A percentile compares a stretch with the other conserved stretches of the same genome.
Conservation (phyloP, 2,888 invertebrate genomes). For the Papilio elwesi region DNA sequence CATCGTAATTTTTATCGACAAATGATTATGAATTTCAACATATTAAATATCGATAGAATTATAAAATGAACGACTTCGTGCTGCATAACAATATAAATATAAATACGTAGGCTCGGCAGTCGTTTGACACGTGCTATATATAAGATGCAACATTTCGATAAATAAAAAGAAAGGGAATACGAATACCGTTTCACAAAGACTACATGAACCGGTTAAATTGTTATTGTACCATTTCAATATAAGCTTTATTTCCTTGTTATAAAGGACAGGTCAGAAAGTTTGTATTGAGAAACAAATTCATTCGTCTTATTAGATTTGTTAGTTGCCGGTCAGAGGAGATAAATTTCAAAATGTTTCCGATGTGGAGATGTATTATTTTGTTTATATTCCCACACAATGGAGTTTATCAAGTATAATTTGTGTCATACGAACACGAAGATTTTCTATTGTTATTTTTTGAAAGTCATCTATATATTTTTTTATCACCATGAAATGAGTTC, state of each 20-base stretch:
- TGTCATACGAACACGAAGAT: background rate
- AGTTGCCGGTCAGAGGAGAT: conserved; percentile 23
- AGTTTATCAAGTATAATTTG: background rate
- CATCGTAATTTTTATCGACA: conserved; percentile 30
- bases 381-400: background rate
- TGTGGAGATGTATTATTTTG: conserved; percentile 23
- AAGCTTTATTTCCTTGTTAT: conserved; percentile 53
- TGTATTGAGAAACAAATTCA: conserved; percentile 22
- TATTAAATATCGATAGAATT: conserved; percentile 68
- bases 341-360: conserved; percentile 27
- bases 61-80: conserved; percentile 52
- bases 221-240: conserved; percentile 44
- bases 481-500: no score
- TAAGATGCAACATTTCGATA: conserved; percentile 37
- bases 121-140: conserved; percentile 44
- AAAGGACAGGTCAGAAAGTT: conserved; percentile 18
- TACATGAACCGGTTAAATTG: conserved; percentile 14
- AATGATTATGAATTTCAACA: conserved; percentile 65
- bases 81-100: conserved; percentile 61
- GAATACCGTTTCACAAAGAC: conserved; percentile 15
- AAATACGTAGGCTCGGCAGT: conserved; percentile 51
- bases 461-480: no score
- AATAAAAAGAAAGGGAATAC: conserved; percentile 33
- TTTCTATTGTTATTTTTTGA: background rate
- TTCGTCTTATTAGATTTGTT: conserved; percentile 41